Evolutionary conservation across 2,888 invertebrate genomes (phyloP).

Genomic region (Cryptophagus acutangulus): DNA sequence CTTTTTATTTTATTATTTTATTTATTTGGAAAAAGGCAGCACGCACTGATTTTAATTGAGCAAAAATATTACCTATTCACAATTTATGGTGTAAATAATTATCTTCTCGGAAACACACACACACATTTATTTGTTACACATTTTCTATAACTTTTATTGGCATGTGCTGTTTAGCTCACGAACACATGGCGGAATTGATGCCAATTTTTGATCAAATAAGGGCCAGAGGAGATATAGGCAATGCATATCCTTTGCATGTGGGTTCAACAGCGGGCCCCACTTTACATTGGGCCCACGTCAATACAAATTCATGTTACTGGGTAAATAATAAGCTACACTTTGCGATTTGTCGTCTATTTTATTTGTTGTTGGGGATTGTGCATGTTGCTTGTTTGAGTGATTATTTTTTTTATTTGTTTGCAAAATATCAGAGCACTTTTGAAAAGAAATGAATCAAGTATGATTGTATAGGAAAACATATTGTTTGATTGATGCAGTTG

Average conservation of each 20-base stretch:
- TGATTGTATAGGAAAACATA: constrained; percentile 1
- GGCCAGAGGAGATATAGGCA: constrained; percentile 85
- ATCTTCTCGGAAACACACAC: constrained; percentile 4
- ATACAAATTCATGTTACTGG: constrained; percentile 67
- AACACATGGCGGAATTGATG: constrained; percentile 92
- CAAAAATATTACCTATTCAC: too few species aligned
- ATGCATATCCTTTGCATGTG: constrained; percentile 87
- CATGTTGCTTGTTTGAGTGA: constrained; percentile 9
- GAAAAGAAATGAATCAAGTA: too few species aligned
- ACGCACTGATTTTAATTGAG: too few species aligned
- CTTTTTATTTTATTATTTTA: too few species aligned
- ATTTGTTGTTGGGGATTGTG: constrained; percentile 1
- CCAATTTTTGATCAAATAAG: constrained; percentile 92
- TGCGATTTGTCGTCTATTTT: too few species aligned
- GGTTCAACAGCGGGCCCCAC: constrained; percentile 64
- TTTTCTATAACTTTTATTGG: background rate
- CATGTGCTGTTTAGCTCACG: constrained; percentile 63
- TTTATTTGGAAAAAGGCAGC: too few species aligned
- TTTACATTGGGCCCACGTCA: constrained; percentile 55
- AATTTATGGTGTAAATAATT: too few species aligned
- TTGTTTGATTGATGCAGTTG: constrained; percentile 44
- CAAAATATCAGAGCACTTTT: constrained; percentile 1
- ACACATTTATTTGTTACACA: constrained; percentile 2
- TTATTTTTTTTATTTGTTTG: too few species aligned
- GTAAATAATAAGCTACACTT: constrained; percentile 51